Percentiles rank a stretch among this genome's conserved stretches.
Conservation (phyloP, 2,888 invertebrate genomes). For the Ganaspis brasiliensis region DNA sequence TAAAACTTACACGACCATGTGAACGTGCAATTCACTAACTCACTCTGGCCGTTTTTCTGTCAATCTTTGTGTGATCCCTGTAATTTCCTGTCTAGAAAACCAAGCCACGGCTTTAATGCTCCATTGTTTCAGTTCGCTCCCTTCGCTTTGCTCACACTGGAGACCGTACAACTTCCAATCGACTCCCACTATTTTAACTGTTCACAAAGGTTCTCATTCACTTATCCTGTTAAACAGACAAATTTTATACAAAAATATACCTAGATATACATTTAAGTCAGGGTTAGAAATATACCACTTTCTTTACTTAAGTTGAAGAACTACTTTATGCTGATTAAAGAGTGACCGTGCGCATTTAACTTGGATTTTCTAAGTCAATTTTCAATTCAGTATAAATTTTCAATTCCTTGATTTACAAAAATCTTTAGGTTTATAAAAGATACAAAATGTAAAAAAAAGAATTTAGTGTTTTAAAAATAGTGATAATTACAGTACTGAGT, state of each 20-base stretch:
- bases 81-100: slow-evolving; percentile 80
- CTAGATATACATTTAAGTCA: too few relatives aligned
- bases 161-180: slow-evolving; percentile 69
- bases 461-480: too few relatives aligned
- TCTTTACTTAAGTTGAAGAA: background rate
- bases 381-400: background rate
- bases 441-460: too few relatives aligned
- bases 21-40: slow-evolving; percentile 68
- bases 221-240: background rate
- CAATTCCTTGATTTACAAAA: too few relatives aligned
- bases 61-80: slow-evolving; percentile 80
- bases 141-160: slow-evolving; percentile 60
- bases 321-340: too few relatives aligned
- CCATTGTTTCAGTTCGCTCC: slow-evolving; percentile 77
- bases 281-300: too few relatives aligned
- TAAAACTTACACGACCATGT: slow-evolving; percentile 12
- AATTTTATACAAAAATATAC: background rate
- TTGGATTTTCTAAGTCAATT: background rate
- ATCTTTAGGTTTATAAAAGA: too few relatives aligned
- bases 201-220: slow-evolving; percentile 74
- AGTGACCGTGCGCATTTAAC: too few relatives aligned
- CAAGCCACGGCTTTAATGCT: slow-evolving; percentile 79
- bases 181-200: slow-evolving; percentile 77
- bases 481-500: too few relatives aligned
- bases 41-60: slow-evolving; percentile 78